Conservation (phyloP, 2,797 vertebrate species). For the Remorina albescens region DNA sequence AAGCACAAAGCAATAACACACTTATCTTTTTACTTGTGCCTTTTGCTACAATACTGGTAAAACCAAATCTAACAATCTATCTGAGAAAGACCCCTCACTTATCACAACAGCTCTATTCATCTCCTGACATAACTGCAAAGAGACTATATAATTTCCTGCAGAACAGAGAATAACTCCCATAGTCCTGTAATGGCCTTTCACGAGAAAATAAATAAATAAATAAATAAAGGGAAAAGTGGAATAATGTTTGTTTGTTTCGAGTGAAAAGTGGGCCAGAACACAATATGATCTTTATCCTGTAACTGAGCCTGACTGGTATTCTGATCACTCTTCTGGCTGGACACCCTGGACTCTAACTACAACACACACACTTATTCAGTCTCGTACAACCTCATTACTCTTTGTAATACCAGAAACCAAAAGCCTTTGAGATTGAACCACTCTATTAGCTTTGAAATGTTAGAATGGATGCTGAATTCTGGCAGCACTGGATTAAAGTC, state of each 20-base stretch:
- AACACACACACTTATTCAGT: slow-evolving; percentile 16
- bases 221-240: slow-evolving; percentile 14
- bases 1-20: neutral
- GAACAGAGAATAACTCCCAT: neutral
- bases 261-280: slow-evolving; percentile 59
- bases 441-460: slow-evolving; percentile 28
- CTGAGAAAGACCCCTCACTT: neutral
- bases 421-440: slow-evolving; percentile 16
- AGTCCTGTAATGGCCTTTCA: slow-evolving; percentile 12
- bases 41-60: neutral
- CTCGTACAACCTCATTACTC: neutral
- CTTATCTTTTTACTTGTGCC: slow-evolving; percentile 7
- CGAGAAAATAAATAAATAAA: slow-evolving; percentile 36
- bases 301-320: slow-evolving; percentile 75
- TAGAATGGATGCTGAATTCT: slow-evolving; percentile 29
- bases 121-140: neutral
- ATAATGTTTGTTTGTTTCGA: slow-evolving; percentile 53
- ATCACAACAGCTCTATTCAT: neutral
- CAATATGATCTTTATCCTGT: slow-evolving; percentile 63
- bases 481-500: slow-evolving; percentile 8
- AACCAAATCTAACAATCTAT: slow-evolving; percentile 9
- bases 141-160: neutral
- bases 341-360: slow-evolving; percentile 41
- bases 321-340: slow-evolving; percentile 62
- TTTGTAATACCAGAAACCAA: slow-evolving; percentile 26